These are phyloP conservation scores for Plectrocnemia conspersa DNA, from an alignment of 1,140 invertebrate genomes.

Conservation along the genomic window DNA sequence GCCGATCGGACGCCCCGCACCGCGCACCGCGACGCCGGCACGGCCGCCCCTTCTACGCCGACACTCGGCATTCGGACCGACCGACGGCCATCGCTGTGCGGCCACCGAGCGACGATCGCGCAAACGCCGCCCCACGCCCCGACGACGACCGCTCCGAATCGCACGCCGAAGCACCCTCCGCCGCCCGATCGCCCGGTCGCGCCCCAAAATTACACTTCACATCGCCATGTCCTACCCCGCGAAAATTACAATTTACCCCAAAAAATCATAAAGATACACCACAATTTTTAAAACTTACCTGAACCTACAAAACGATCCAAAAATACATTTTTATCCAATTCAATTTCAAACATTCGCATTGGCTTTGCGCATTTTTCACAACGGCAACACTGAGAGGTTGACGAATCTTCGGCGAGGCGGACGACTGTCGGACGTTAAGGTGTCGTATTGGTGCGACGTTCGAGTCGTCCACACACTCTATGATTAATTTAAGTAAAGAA, in stretches of 20 bases:
- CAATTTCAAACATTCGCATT: background rate
- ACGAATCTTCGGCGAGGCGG: constrained; percentile 6
- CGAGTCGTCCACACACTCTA: background rate
- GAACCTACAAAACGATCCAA: background rate
- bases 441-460: background rate
- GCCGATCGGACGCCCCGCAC: background rate
- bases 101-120: too few relatives aligned
- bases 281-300: background rate
- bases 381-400: background rate
- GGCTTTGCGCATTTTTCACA: background rate
- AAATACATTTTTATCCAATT: background rate
- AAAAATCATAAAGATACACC: background rate
- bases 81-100: too few relatives aligned
- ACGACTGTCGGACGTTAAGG: background rate
- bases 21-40: constrained; percentile 5
- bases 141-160: background rate
- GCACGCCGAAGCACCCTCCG: background rate
- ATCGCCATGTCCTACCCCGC: too few relatives aligned
- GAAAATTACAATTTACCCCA: background rate
- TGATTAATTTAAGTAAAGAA: too few relatives aligned
- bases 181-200: background rate
- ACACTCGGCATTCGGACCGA: background rate
- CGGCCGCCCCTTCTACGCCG: background rate
- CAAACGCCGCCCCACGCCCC: constrained; percentile 8
- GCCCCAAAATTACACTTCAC: too few relatives aligned